A percentile compares a stretch with the other conserved stretches of the same genome.
These are phyloP conservation scores for Trichonephila clavipes DNA, from an alignment of 1,140 invertebrate genomes.

Conservation along the genomic window DNA sequence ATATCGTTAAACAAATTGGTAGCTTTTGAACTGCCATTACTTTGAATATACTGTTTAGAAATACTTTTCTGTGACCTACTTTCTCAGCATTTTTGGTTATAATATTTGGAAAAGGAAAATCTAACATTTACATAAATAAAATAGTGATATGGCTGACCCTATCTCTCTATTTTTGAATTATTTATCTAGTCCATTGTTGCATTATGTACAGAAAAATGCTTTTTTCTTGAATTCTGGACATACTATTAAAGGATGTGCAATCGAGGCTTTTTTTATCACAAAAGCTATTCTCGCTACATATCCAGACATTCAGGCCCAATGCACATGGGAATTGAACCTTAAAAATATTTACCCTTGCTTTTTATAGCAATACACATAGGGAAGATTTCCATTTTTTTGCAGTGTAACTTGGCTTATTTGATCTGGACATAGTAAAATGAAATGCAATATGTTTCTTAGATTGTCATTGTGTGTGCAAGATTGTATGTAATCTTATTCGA, in stretches of 20 bases:
- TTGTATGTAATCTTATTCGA: slow-evolving; percentile 42
- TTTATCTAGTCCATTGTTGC: neutral
- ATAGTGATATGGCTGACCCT: neutral
- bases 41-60: no score
- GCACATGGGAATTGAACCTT: neutral
- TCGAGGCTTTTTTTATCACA: neutral
- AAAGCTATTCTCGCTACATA: neutral
- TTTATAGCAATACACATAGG: neutral
- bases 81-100: no score
- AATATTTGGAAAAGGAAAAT: neutral
- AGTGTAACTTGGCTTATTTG: neutral
- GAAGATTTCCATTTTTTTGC: neutral
- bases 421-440: slow-evolving; percentile 25
- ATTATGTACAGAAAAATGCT: neutral
- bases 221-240: neutral
- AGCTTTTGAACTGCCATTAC: no score
- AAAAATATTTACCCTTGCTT: neutral
- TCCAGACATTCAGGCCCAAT: neutral
- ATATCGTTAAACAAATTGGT: no score
- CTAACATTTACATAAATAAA: neutral
- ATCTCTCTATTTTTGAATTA: neutral
- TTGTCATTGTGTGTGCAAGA: slow-evolving; percentile 18
- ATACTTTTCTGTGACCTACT: no score
- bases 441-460: neutral
- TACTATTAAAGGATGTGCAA: neutral